phyloP scores from a whole-genome alignment of 2,113 vertebrate species.

The Regulus satrapa region DNA sequence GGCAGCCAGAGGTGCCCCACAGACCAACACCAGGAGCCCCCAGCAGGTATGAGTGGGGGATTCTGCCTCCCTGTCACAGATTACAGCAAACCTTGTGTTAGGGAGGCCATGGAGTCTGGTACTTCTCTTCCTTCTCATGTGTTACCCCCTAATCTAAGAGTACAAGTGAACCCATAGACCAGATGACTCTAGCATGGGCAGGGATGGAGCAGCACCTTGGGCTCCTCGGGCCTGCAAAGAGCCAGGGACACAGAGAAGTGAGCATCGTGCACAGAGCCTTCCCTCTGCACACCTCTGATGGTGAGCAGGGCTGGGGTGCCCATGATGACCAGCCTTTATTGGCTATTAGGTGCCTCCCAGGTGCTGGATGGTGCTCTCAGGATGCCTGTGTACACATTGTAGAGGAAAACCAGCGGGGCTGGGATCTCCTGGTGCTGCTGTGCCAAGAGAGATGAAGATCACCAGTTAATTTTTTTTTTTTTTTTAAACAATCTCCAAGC shows the following conservation, averaged over 20 bases:
- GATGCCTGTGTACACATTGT: neutral
- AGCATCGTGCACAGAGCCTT: neutral
- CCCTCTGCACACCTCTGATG: neutral
- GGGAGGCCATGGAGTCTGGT: fast-evolving
- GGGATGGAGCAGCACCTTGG: fast-evolving
- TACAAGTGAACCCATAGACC: fast-evolving
- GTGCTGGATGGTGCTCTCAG: neutral
- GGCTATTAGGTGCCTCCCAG: neutral
- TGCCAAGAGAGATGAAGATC: neutral
- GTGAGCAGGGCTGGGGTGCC: neutral
- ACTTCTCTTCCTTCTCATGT: neutral
- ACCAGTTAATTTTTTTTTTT: neutral
- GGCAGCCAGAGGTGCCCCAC: neutral
- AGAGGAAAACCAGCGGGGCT: neutral
- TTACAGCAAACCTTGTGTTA: neutral
- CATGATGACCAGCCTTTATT: neutral
- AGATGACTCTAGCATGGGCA: neutral
- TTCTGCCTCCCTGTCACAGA: neutral
- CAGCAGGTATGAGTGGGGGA: fast-evolving
- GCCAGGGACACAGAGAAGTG: neutral
- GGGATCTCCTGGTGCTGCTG: neutral
- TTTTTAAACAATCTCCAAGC: neutral
- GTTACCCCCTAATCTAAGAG: neutral
- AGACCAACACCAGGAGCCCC: neutral
- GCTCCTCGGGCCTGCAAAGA: neutral